A percentile compares a stretch with the other conserved stretches of the same genome.
phyloP scores from a whole-genome alignment of 2,797 vertebrate genomes.

The Xiphorhynchus erythropygius region DNA sequence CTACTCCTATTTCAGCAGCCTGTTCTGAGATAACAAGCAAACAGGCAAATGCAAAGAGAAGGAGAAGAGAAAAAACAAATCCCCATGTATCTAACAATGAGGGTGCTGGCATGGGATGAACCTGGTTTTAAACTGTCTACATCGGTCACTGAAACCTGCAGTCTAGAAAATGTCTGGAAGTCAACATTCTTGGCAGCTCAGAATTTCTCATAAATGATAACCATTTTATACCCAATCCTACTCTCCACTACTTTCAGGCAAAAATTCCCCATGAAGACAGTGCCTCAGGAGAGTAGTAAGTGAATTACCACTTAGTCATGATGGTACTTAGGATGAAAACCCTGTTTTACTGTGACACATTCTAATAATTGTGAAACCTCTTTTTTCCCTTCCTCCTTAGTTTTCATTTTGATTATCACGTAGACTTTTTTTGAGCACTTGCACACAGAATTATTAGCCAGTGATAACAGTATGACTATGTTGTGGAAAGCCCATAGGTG shows the following conservation, averaged over 20 bases:
- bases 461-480: background rate
- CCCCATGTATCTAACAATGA: background rate
- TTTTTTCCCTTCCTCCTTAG: background rate
- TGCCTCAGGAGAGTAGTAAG: background rate
- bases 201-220: background rate
- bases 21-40: background rate
- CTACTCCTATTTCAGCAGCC: background rate
- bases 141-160: background rate
- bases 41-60: background rate
- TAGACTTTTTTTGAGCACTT: background rate
- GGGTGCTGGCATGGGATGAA: background rate
- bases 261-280: background rate
- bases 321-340: background rate
- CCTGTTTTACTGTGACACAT: background rate
- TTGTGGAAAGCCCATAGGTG: background rate
- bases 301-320: background rate
- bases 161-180: background rate
- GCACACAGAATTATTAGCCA: background rate
- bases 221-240: background rate
- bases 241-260: background rate
- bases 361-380: background rate
- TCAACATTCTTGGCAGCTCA: background rate
- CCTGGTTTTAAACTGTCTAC: background rate
- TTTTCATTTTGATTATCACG: background rate
- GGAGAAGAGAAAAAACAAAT: background rate